Conservation (phyloP, 2,888 invertebrate genomes). For the Drosophila austrosaltans region DNA sequence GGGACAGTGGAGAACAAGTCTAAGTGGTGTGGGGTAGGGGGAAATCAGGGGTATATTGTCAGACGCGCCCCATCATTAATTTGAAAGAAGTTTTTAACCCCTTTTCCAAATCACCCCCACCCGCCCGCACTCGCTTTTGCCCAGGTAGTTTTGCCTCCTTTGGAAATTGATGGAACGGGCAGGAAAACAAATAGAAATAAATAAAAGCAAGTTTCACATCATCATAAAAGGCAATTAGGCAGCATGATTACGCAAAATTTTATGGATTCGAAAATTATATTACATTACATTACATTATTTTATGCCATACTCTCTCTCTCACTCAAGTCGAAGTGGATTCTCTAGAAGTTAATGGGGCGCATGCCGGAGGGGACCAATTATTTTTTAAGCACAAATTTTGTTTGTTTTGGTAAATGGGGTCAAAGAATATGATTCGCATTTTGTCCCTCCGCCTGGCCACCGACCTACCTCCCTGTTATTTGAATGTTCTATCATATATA, state of each 20-base stretch:
- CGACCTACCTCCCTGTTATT: neutral
- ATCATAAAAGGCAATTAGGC: constrained; percentile 66
- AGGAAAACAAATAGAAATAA: constrained; percentile 11
- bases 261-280: constrained; percentile 62
- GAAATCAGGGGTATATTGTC: constrained; percentile 54
- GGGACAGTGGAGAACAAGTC: neutral
- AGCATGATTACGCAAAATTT: constrained; percentile 59
- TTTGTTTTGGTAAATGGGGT: constrained; percentile 8
- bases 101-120: constrained; percentile 13
- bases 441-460: constrained; percentile 21
- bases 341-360: constrained; percentile 64
- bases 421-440: constrained; percentile 35
- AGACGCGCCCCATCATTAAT: constrained; percentile 61
- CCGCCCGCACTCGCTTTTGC: constrained; percentile 39
- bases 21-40: neutral
- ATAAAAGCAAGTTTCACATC: constrained; percentile 58
- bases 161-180: neutral
- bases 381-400: constrained; percentile 27
- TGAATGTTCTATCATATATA: neutral
- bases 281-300: constrained; percentile 22
- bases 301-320: constrained; percentile 8
- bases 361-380: constrained; percentile 58
- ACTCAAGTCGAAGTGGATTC: constrained; percentile 6
- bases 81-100: constrained; percentile 56
- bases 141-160: constrained; percentile 52